Conservation (phyloP, 2,797 vertebrate genomes). For the Gymnoscopelus microlampas region DNA sequence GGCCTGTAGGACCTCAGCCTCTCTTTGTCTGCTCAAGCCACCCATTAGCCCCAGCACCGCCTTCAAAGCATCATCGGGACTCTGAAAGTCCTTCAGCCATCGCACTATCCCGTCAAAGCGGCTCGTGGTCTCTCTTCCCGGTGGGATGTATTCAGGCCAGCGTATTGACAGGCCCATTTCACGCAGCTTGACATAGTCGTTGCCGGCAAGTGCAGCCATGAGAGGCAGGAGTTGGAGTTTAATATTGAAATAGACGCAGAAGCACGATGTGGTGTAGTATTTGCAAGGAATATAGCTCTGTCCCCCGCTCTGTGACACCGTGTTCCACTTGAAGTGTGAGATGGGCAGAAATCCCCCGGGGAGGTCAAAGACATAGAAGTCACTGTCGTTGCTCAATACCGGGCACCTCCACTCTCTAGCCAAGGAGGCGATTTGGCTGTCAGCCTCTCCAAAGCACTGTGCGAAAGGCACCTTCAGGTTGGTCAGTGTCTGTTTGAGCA, state of each 20-base stretch:
- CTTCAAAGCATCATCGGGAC: slow-evolving; percentile 68
- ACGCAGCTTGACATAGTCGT: slow-evolving; percentile 72
- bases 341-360: slow-evolving; percentile 78
- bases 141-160: slow-evolving; percentile 50
- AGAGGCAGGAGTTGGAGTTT: slow-evolving; percentile 75
- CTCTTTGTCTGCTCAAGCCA: slow-evolving; percentile 38
- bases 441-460: slow-evolving; percentile 85
- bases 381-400: slow-evolving; percentile 83
- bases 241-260: slow-evolving; percentile 76
- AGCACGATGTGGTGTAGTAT: slow-evolving; percentile 60
- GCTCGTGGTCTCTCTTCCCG: slow-evolving; percentile 12
- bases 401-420: slow-evolving; percentile 85
- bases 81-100: slow-evolving; percentile 77
- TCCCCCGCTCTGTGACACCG: slow-evolving; percentile 37
- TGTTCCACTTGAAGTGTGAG: slow-evolving; percentile 79
- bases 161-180: not conserved
- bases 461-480: slow-evolving; percentile 76
- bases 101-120: slow-evolving; percentile 73
- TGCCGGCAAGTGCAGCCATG: slow-evolving; percentile 80
- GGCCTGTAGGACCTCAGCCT: slow-evolving; percentile 35
- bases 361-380: slow-evolving; percentile 84
- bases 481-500: slow-evolving; percentile 81
- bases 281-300: slow-evolving; percentile 59
- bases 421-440: slow-evolving; percentile 81
- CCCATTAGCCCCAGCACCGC: slow-evolving; percentile 61